A percentile compares a stretch with the other conserved stretches of the same genome.
phyloP scores from a whole-genome alignment of 2,888 invertebrate genomes.

The Andrena minutula region DNA sequence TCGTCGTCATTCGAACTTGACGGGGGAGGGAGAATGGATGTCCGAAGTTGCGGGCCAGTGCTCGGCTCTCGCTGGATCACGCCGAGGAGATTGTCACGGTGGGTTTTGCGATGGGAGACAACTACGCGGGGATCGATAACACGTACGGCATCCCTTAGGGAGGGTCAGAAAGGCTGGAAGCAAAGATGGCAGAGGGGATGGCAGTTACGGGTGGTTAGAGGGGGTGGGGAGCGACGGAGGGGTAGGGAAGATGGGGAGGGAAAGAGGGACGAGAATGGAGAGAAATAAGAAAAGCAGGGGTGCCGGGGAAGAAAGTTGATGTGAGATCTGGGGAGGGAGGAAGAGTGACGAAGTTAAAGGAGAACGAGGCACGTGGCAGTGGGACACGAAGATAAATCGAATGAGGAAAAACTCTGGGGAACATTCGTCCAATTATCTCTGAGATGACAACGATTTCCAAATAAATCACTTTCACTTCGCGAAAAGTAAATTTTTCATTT shows the following conservation, averaged over 20 bases:
- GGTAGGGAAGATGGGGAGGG: background rate
- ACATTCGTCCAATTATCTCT: conserved; percentile 1
- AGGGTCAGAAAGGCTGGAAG: conserved; percentile 11
- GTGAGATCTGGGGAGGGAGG: too few relatives aligned
- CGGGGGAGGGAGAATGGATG: conserved; percentile 12
- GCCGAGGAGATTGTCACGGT: conserved; percentile 33
- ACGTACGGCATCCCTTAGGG: conserved; percentile 16
- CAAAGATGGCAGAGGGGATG: background rate
- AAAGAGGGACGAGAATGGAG: background rate
- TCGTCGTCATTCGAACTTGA: conserved; percentile 11
- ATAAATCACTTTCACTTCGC: too few relatives aligned
- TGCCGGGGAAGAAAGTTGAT: too few relatives aligned
- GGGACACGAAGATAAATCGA: too few relatives aligned
- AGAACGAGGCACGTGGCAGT: too few relatives aligned
- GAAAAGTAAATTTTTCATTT: too few relatives aligned
- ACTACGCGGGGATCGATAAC: conserved; percentile 42
- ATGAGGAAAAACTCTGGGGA: background rate
- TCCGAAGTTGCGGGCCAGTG: conserved; percentile 24
- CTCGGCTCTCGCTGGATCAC: conserved; percentile 22
- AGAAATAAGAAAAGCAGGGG: background rate
- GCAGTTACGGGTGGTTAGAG: background rate
- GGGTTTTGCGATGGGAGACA: conserved; percentile 20
- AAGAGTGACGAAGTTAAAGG: too few relatives aligned
- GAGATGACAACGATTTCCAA: background rate
- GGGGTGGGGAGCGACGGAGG: background rate